Evolutionary conservation across 2,113 vertebrate genomes (phyloP), one percentile per base, ranked within the genome.

Genomic region (Ciconia maguari): DNA sequence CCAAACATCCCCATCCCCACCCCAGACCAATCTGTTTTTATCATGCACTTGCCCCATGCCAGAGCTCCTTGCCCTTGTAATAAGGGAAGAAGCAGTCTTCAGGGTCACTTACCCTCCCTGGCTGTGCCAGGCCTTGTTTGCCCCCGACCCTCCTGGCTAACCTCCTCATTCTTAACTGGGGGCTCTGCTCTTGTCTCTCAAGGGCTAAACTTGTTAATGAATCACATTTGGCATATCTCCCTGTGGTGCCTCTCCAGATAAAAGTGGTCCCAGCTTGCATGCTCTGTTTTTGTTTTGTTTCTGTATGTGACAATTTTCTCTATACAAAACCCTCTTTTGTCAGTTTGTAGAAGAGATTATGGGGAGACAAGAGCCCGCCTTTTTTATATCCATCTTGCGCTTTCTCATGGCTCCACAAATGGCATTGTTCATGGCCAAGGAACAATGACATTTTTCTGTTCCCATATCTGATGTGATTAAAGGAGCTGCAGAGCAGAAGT

Each of bases 391-490:
- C 94, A 92, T 97, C 92, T 94, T 94, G 96, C 9, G 30, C 93
- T 96, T 95, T 97, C 95, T 96, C 93, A 92, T 93, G 94, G 96
- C 90, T 97, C 90, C 77, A 27, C 72, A 13, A 87, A 93, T 81
- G 92, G 85, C 93, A 94, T 97, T 97, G 96, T 97, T 97, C 61
- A 1, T 84, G 87, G 72, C 94, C 91, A 65, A 95, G 93, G 93
- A 96, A 97, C 97, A 96, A 96, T 95, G 97, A 46, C 93, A 90
- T 88, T 93, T 92, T 78, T 97, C 97, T 90, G 92, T 94, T 97
- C 96, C 96, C 97, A 95, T 96, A 96, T 96, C 96, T 96, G 96
- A 97, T 84, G 90, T 96, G 97, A 97, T 97, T 96, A 96, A 93
- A 95, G 93, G 90, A 90, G 96, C 90, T 94, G 86, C 65, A 70